Conservation (phyloP, 2,888 invertebrate species). For the Tinea semifulvella region DNA sequence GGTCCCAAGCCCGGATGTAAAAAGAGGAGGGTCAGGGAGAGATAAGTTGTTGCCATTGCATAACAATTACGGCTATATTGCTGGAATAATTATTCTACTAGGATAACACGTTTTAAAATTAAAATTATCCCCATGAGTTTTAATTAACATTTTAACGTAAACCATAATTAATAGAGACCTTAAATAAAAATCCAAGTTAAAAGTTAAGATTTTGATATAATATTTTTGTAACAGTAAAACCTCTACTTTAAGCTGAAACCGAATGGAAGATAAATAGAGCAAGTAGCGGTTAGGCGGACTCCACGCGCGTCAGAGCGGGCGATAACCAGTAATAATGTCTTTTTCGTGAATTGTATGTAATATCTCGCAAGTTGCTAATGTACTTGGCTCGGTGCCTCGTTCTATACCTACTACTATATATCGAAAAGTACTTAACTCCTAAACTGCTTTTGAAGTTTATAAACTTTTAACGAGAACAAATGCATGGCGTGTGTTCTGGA, state of each 20-base stretch:
- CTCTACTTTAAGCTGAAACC: conserved; percentile 13
- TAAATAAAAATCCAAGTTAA: too few relatives aligned
- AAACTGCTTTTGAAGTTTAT: too few relatives aligned
- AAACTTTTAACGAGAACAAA: not conserved
- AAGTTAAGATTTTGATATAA: too few relatives aligned
- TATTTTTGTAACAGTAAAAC: too few relatives aligned
- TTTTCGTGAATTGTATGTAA: conserved; percentile 21
- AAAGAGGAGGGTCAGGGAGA: too few relatives aligned
- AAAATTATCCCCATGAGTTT: too few relatives aligned
- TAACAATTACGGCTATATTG: too few relatives aligned
- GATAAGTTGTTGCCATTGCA: too few relatives aligned
- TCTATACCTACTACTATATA: conserved; percentile 17
- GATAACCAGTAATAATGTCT: conserved; percentile 21
- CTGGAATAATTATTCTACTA: too few relatives aligned
- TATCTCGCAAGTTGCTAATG: conserved; percentile 15
- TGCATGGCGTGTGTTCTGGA: not conserved
- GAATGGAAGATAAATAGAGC: conserved; percentile 17
- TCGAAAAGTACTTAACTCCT: conserved; percentile 18
- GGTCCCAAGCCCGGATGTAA: too few relatives aligned
- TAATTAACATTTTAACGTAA: not conserved
- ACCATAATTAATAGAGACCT: too few relatives aligned
- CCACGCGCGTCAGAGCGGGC: conserved; percentile 17
- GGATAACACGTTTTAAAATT: too few relatives aligned
- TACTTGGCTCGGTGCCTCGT: conserved; percentile 16
- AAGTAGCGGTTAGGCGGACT: conserved; percentile 15